Evolutionary conservation across 2,113 vertebrate genomes (phyloP), one percentile per base, ranked within the genome.

Genomic region (Urocolius indicus): DNA sequence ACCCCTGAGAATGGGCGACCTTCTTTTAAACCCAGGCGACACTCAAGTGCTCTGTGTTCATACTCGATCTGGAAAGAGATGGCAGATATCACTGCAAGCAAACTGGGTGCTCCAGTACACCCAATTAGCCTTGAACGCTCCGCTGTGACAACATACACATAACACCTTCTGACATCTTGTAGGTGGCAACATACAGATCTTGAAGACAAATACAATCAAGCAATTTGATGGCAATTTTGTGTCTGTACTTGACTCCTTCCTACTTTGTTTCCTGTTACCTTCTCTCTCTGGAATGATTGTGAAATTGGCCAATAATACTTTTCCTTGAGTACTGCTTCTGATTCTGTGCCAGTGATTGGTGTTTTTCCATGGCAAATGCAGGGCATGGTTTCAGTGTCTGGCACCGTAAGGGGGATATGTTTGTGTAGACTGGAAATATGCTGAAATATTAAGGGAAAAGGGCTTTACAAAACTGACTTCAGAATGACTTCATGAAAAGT

Each of bases 1-100:
- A 99, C 99, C 38, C 99, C 99, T 46, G 99, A 99, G 97, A 99
- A 99, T 2, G 99, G 99, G 36, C 99, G 99, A 26, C 99, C 99
- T 86, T 99, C 99, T 90, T 99, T 98, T 36, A 98, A 85, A 34
- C 99, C 99, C 92, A 99, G 97, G 26, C 99, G 99, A 51, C 99
- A 99, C 92, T 99, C 99, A 1, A 98, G 97, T 54, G 98, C 99
- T 96, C 99, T 98, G 89, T 99, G 98, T 95, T 99, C 99, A 46
- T 99, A 98, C 94, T 99, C 99, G 34, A 99, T 98, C 99, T 99
- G 95, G 10, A 93, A 78, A 92, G 59, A 90, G 13, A 91, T 20
- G 68, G 74, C 74, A 84, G 49, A 18, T 30, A 43, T 90, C 83
- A 71, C 74, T 63, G 45, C 61, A 57, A 16, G n/a, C 0, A 1